Conservation (phyloP, 2,113 vertebrate genomes). For the Crotalus viridis region DNA sequence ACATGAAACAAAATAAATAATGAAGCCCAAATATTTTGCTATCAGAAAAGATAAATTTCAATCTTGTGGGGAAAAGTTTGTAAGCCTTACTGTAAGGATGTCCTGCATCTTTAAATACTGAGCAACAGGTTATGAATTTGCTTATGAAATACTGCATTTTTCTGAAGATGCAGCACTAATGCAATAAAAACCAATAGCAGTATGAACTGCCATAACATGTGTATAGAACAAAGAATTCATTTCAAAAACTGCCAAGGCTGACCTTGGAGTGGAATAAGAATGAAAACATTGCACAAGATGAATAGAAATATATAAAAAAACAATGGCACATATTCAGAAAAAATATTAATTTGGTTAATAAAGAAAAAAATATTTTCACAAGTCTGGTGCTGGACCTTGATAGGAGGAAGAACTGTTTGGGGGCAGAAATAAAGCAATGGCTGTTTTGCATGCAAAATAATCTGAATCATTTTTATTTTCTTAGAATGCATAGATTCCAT, state of each 20-base stretch:
- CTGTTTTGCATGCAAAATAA: neutral
- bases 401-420: neutral
- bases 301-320: neutral
- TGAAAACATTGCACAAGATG: neutral
- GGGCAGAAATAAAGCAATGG: neutral
- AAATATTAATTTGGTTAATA: slow-evolving; percentile 8
- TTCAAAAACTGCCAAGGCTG: neutral
- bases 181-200: neutral
- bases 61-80: slow-evolving; percentile 8
- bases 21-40: slow-evolving; percentile 22
- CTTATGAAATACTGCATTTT: neutral
- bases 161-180: neutral
- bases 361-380: neutral
- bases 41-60: slow-evolving; percentile 28
- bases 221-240: neutral
- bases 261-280: neutral
- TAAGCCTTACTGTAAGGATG: neutral
- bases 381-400: neutral
- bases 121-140: neutral
- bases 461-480: neutral
- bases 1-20: slow-evolving; percentile 31
- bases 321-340: neutral
- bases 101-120: neutral
- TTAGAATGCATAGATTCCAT: neutral
- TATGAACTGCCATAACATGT: neutral